Base-by-base conservation (phyloP, 2,797 vertebrate species). In the Protonibea diacanthus region DNA sequence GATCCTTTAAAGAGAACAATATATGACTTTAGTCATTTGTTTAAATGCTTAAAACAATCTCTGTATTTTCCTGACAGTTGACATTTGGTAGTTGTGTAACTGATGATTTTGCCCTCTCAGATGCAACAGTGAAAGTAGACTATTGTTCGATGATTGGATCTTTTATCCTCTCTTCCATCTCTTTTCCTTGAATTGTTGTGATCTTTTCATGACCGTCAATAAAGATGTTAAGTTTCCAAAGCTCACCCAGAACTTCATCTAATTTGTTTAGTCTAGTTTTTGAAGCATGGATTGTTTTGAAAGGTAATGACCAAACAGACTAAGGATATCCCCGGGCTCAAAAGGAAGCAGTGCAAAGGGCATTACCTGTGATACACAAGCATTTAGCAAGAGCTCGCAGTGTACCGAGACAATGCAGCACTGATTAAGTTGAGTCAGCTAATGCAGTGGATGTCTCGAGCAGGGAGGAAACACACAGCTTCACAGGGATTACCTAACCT, bases 381-480 rank as follows among this genome's bases (percentile, higher is more conserved):
- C 65, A 49, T 51, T 78, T 23, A 59, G 14, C 8, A 4, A 21
- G 42, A 48, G 49, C 61, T 87, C 71, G 47, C 57, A 7, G 27
- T 68, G 64, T 76, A 59, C 66, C 38, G 25, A 70, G 53, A 65
- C 33, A 47, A 73, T 4, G 33, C 48, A 38, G 11, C n/a, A 2
- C 15, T 75, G 74, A 86, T 74, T 48, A 61, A 63, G 60, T 57
- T 88, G 79, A 85, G 61, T 81, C 78, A 81, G 63, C 59, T 81
- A 60, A 82, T 77, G 62, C 10, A 25, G 49, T 44, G 25, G 62
- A 74, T 18, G 10, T 45, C 27, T 62, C 44, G 0, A 2, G 15
- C 20, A 38, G 40, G 27, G 25, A 23, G 33, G 49, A 63, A 14
- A 53, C 57, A 53, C 57, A 82, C 56, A 33, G 57, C 27, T 13